Evolutionary conservation across 53 echinoderm and acorn worm species (phyloP), one percentile per base, ranked within the genome.

Genomic region (Patiria pectinifera): DNA sequence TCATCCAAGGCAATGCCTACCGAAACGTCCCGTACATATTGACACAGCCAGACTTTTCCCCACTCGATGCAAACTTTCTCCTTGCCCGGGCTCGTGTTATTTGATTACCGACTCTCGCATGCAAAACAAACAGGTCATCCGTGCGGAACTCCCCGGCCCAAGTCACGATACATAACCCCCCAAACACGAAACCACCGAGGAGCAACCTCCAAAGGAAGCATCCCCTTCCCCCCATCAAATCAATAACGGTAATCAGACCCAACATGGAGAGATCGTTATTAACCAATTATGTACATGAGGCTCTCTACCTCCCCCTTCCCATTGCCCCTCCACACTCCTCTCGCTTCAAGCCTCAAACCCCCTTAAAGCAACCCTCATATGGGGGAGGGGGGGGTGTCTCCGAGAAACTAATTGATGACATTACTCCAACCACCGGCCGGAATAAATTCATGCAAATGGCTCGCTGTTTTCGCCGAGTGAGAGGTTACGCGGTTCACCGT

Each of bases 201-300:
- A 1, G 0, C 69, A 24, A 44, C 74, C 74, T 74, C 86, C 5
- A 11, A 24, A 19, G 86, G 13, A 13, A 75, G 53, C 48, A 78
- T 53, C 62, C 59, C 59, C 19, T 18, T 6, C 46, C 80, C 46
- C 21, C 81, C 11, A 18, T 47, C 4, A 35, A 35, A 58, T 48
- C 58, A 35, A 58, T 71, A 15, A 48, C 46, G 90, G 90, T 62
- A 77, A 90, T 90, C 48, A 80, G 66, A 80, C 80, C 81, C 80
- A 90, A 77, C 9, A 60, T 26, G 11, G 35, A 49, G 81, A 66
- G 77, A 90, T 77, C 90, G 81, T 90, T 90, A 81, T 90, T 81
- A 90, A 90, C 90, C 90, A 90, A 90, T 90, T 90, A 90, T 22
- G 23, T 14, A 45, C 35, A 44, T 1, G 12, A 35, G 35, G 35